Base-by-base conservation (phyloP, 2,888 invertebrate genomes). In the Xestia xanthographa region DNA sequence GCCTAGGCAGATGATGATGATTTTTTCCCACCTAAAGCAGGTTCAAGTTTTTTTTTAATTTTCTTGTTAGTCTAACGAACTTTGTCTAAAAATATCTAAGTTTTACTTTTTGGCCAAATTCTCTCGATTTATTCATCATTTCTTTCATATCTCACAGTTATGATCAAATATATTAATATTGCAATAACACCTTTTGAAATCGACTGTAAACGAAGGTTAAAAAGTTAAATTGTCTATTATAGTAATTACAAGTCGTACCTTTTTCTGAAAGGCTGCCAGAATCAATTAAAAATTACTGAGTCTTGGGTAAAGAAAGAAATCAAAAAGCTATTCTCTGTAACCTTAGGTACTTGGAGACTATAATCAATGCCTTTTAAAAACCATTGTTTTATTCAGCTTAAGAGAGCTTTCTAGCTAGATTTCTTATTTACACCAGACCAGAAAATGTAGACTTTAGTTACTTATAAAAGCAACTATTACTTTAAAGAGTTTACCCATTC, bases 281-380 rank as follows among this genome's bases (percentile, higher is more conserved):
- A 69, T 63, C 72, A 67, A 83, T 78, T 69, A 60, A 82, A 69
- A 82, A 77, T 56, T 41, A 72, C 66, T 34, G 60, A 73, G 66
- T 58, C 66, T 41, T 22, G 38, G 38, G 29, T 70, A 62, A 78
- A 72, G 45, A 72, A 73, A 69, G 45, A n/a, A 79, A 70, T 70
- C 73, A 78, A 66, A 77, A 79, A 66, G 68, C 66, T 38, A 50
- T 69, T 81, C 66, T 81, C 26, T 50, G 26, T 14, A 66, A 63
- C 72, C 65, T 80, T 50, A n/a, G n/a, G n/a, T n/a, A 56, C n/a
- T 69, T 62, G 22, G 22, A 58, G 48, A 50, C 26, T 43, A 45
- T 43, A 72, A 45, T 60, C 58, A 66, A 38, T 22, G 48, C 29
- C 53, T 66, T 65, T 60, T 60, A 48, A 50, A 63, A 63, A 6